Conservation (phyloP, 2,888 invertebrate species). For the Synanthedon tipuliformis region DNA sequence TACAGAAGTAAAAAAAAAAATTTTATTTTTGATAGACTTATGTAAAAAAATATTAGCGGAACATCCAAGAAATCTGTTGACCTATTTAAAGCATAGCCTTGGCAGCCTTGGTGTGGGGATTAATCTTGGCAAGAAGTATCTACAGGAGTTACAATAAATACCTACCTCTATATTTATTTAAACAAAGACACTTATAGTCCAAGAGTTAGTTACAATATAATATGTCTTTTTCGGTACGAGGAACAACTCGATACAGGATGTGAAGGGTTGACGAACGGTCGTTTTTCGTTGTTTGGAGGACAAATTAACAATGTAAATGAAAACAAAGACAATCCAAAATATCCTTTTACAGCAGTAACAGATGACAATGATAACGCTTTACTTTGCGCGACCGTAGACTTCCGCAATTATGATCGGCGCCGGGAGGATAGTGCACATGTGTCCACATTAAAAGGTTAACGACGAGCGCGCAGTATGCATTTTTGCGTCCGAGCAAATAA, state of each 20-base stretch:
- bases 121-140: too few relatives aligned
- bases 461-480: slow-evolving; percentile 38
- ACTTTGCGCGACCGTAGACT: slow-evolving; percentile 18
- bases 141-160: too few relatives aligned
- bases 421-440: slow-evolving; percentile 30
- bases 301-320: slow-evolving; percentile 1
- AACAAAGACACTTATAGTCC: too few relatives aligned
- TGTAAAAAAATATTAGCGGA: too few relatives aligned
- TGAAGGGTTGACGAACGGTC: background rate
- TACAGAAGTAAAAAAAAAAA: too few relatives aligned
- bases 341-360: slow-evolving; percentile 6
- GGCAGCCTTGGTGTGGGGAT: too few relatives aligned
- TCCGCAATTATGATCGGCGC: slow-evolving; percentile 48
- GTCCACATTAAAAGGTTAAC: slow-evolving; percentile 51
- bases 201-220: too few relatives aligned
- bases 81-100: too few relatives aligned
- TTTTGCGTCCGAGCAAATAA: slow-evolving; percentile 32
- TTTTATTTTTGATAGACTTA: too few relatives aligned
- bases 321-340: slow-evolving; percentile 13
- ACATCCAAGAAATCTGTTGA: too few relatives aligned
- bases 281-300: background rate
- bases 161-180: too few relatives aligned
- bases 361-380: slow-evolving; percentile 16
- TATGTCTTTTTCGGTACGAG: too few relatives aligned
- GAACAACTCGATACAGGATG: background rate